Base-by-base conservation (phyloP, 2,797 vertebrate species). In the Pangasius macronema region DNA sequence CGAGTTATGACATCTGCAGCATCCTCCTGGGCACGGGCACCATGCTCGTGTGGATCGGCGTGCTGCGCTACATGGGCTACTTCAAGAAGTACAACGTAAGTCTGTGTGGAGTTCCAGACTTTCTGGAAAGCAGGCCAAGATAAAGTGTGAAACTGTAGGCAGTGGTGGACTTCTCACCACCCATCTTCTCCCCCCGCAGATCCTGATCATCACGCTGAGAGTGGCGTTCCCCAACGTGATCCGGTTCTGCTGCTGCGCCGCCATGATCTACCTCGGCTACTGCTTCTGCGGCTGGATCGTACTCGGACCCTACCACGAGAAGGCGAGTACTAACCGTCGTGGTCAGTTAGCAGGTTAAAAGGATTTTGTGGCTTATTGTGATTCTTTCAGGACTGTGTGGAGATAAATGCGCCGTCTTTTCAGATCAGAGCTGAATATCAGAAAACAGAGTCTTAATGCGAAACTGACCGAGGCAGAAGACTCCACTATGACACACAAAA, bases 201-300 rank as follows among this genome's bases (percentile, higher is more conserved):
- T 98, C 89, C 97, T 99, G 89, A 98, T 99, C 0, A 93, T 98
- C 77, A 99, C 98, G 0, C 94, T 99, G 7, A 92, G 97, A 49
- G 97, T 97, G 33, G 97, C 97, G 0, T 95, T 99, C 6, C 98
- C 98, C 42, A 97, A 97, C 0, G 97, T 99, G 24, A 98, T 99
- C 90, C 97, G 98, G 0, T 99, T 99, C 94, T 96, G 97, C 93
- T 98, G 98, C 93, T 99, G 98, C 0, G 98, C 97, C 20, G 97
- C 97, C 0, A 97, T 98, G 57, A 98, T 99, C 90, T 99, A 99
- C 91, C 91, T 99, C 89, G 97, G 98, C 85, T 99, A 99, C 91
- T 98, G 97, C 90, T 97, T 99, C 91, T 99, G 98, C 0, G 98
- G 98, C 24, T 99, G 98, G 98, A 97, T 99, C 0, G 98, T 99